phyloP scores from a whole-genome alignment of 2,797 vertebrate genomes.

The Chaenodraco wilsoni region DNA sequence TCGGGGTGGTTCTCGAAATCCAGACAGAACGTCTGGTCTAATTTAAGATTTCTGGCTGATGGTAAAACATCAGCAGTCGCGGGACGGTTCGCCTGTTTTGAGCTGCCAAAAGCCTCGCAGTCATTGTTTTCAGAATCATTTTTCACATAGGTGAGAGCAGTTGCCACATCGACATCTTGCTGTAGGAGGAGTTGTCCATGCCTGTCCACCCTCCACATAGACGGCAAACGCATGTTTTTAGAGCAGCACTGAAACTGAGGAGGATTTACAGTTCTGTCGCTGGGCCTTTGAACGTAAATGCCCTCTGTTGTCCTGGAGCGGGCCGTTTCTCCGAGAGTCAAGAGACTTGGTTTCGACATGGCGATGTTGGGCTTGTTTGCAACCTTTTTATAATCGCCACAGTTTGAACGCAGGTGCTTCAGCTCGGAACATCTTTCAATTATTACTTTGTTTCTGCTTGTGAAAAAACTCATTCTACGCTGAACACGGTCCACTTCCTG shows the following conservation, averaged over 20 bases:
- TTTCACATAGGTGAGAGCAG: conserved; percentile 86
- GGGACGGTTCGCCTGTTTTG: conserved; percentile 85
- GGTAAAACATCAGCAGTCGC: conserved; percentile 80
- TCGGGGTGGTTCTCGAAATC: conserved; percentile 76
- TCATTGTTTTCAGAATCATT: conserved; percentile 82
- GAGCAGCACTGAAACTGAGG: conserved; percentile 82
- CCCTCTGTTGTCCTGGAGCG: conserved; percentile 80
- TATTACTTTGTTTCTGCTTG: conserved; percentile 81
- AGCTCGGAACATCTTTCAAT: conserved; percentile 86
- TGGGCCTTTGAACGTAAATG: conserved; percentile 82
- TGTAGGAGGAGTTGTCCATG: conserved; percentile 85
- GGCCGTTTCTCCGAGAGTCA: conserved; percentile 38
- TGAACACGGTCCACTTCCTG: conserved; percentile 72
- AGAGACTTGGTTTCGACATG: conserved; percentile 32
- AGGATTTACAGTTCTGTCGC: conserved; percentile 82
- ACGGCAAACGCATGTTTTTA: conserved; percentile 80
- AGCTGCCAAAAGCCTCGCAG: conserved; percentile 81
- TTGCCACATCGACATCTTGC: conserved; percentile 85
- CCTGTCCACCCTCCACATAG: conserved; percentile 86
- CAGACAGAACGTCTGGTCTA: conserved; percentile 83
- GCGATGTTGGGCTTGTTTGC: conserved; percentile 32
- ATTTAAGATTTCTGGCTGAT: conserved; percentile 83
- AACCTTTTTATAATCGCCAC: conserved; percentile 43
- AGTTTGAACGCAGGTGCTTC: conserved; percentile 74
- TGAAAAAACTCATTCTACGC: conserved; percentile 87